Conservation (phyloP, 1,140 invertebrate genomes). For the Diploscapter pachys region DNA sequence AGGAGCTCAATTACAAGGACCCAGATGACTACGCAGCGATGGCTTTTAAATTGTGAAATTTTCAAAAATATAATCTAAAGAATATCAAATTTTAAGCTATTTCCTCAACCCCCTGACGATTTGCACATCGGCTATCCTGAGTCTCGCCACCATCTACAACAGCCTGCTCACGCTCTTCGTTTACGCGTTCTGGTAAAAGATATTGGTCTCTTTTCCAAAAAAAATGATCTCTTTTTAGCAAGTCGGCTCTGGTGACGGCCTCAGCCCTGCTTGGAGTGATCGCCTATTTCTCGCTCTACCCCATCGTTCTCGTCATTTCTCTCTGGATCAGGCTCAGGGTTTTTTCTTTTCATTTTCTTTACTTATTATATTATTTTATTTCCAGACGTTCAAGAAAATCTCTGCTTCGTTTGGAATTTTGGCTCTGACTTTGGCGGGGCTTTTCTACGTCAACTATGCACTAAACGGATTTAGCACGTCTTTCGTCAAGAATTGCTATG, state of each 20-base stretch:
- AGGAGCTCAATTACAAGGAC: no score
- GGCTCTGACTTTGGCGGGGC: neutral
- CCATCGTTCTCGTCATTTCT: slow-evolving; percentile 19
- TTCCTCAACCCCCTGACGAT: slow-evolving; percentile 88
- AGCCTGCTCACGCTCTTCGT: slow-evolving; percentile 73
- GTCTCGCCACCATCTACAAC: slow-evolving; percentile 85
- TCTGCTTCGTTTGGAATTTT: neutral
- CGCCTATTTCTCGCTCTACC: slow-evolving; percentile 22
- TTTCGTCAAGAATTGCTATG: slow-evolving; percentile 43
- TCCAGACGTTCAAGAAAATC: no score
- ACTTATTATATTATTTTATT: no score
- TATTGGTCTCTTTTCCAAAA: neutral
- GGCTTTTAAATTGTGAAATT: neutral
- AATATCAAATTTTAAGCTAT: slow-evolving; percentile 68
- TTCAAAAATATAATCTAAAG: neutral
- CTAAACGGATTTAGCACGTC: slow-evolving; percentile 17
- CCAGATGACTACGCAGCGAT: neutral
- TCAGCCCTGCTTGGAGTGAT: slow-evolving; percentile 34
- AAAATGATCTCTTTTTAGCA: slow-evolving; percentile 41
- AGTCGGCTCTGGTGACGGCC: slow-evolving; percentile 23
- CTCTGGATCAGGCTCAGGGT: neutral
- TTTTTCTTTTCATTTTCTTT: no score
- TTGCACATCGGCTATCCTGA: slow-evolving; percentile 81
- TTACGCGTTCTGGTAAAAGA: slow-evolving; percentile 67
- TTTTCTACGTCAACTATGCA: slow-evolving; percentile 19